These are phyloP conservation scores for Drosophila punjabiensis DNA, from an alignment of 1,140 invertebrate genomes.

Conservation along the genomic window DNA sequence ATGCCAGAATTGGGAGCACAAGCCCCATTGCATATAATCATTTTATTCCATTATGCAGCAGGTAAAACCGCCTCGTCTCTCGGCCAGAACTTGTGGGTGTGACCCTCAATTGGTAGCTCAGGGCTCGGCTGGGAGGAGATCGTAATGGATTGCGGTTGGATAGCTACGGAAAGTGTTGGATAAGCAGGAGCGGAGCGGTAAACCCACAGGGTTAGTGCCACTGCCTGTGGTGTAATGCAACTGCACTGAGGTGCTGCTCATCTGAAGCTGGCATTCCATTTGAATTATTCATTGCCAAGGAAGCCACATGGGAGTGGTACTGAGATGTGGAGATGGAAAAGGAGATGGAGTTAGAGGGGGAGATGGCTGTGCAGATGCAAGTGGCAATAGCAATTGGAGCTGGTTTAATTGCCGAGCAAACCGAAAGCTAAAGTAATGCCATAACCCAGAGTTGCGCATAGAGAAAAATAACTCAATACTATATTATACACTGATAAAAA, in stretches of 20 bases:
- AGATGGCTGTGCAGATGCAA: not conserved
- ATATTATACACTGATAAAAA: too few species aligned
- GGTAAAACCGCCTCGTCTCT: constrained; percentile 20
- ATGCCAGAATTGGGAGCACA: constrained; percentile 18
- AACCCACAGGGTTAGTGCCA: not conserved
- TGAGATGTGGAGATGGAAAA: not conserved
- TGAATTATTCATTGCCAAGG: constrained; percentile 42
- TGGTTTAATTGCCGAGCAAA: constrained; percentile 44
- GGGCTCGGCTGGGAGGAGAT: constrained; percentile 9
- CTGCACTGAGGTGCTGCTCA: constrained; percentile 14
- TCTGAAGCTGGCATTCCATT: constrained; percentile 42
- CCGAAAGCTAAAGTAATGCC: constrained; percentile 24
- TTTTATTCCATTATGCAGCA: constrained; percentile 13
- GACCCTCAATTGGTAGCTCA: constrained; percentile 7
- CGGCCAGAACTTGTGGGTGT: constrained; percentile 44
- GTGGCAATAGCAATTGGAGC: constrained; percentile 32
- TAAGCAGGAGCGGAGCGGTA: constrained; percentile 20
- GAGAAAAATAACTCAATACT: not conserved
- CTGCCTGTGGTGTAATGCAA: not conserved
- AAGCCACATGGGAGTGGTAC: constrained; percentile 31
- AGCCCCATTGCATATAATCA: not conserved
- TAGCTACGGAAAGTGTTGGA: constrained; percentile 26
- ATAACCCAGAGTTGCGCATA: not conserved
- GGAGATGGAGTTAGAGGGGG: not conserved
- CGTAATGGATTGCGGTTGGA: constrained; percentile 40